phyloP scores from a whole-genome alignment of 2,797 vertebrate genomes.

The Pseudochirops cupreus region DNA sequence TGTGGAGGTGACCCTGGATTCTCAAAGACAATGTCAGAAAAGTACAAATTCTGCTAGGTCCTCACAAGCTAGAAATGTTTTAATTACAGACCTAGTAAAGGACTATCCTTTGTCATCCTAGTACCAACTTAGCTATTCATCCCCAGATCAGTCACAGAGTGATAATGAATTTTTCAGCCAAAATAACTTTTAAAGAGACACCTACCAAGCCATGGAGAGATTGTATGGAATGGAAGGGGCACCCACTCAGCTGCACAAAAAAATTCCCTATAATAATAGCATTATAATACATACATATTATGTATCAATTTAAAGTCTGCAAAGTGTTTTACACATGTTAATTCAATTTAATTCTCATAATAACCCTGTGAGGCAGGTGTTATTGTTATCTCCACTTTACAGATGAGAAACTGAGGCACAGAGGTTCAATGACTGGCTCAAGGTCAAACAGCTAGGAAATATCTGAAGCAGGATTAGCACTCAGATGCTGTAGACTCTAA shows the following conservation, averaged over 20 bases:
- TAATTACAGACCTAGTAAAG: not conserved
- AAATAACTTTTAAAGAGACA: not conserved
- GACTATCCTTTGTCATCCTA: not conserved
- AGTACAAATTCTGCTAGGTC: not conserved
- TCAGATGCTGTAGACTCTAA: not conserved
- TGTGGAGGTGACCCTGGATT: not conserved
- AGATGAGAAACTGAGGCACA: not conserved
- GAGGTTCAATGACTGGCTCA: not conserved
- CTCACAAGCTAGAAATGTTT: not conserved
- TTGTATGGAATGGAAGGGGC: not conserved
- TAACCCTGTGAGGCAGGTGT: too few relatives aligned
- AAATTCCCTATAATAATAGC: not conserved
- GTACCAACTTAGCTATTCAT: not conserved
- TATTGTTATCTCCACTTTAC: too few relatives aligned
- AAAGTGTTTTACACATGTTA: not conserved
- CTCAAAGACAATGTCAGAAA: not conserved
- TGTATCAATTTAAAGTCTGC: not conserved
- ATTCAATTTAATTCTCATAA: too few relatives aligned
- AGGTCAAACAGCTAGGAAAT: not conserved
- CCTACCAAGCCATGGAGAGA: not conserved
- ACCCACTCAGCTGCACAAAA: not conserved
- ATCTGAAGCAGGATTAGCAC: not conserved
- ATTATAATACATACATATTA: too few relatives aligned
- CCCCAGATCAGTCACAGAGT: not conserved
- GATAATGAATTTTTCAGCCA: not conserved